Base-by-base conservation (phyloP, 2,888 invertebrate genomes). In the Lochmaea crataegi region DNA sequence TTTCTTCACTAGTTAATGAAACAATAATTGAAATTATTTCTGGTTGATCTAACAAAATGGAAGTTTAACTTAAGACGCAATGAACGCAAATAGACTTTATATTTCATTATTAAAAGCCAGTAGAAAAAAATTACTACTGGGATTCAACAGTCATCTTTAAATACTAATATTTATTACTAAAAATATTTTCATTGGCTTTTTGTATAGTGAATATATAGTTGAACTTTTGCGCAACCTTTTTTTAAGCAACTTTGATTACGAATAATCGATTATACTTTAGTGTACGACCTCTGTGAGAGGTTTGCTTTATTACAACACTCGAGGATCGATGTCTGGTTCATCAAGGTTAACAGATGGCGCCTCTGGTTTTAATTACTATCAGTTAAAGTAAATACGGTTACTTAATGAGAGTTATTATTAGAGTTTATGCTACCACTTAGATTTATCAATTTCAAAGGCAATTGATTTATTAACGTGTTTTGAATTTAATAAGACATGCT, bases 331-430 rank as follows among this genome's bases (percentile, higher is more conserved):
- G 64, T 64, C 18, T 63, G 45, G 26, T 26, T 48, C n/a, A 26
- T 53, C 53, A 65, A 65, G 38, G 53, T 65, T 65, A 53, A 65
- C 38, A 65, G 65, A 65, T 65, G 53, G 53, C 65, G 65, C 53
- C 65, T 42, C 32, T 53, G 9, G 53, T 42, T 14, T 41, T 41
- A 41, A 61, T 45, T 45, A 14, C 5, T 14, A 51, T 51, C 51
- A 51, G n/a, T 16, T 9, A 51, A 51, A 51, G n/a, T 51, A 45
- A 45, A 51, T 51, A 51, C 16, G 6, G 14, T 51, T 51, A 51
- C 6, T n/a, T n/a, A 5, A 42, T 11, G 11, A 51, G 1, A 51
- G 16, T n/a, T 51, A 51, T 16, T 42, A 16, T 38, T 16, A 57
- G n/a, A 22, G 11, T n/a, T 22, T 48, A 22, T 67, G 22, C 11